Percentiles rank a stretch among this genome's conserved stretches.
Conservation (phyloP, 1,140 invertebrate species). For the Cydia splendana region DNA sequence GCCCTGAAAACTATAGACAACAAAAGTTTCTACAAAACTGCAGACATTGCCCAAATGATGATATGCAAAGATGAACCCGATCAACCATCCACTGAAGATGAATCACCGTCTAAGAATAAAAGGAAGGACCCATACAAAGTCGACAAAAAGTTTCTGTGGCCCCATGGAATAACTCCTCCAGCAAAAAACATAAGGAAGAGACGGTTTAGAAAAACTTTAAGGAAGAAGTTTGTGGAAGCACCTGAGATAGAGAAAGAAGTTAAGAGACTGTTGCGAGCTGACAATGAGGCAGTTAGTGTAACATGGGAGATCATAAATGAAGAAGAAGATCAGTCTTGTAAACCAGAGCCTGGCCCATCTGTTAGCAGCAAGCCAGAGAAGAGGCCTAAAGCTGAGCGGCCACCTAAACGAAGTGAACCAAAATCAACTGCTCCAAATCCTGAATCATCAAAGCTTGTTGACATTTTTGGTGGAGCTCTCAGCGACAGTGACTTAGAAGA, state of each 20-base stretch:
- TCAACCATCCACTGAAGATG: slow-evolving; percentile 87
- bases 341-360: slow-evolving; percentile 76
- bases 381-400: slow-evolving; percentile 52
- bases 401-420: slow-evolving; percentile 64
- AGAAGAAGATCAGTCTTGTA: slow-evolving; percentile 86
- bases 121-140: slow-evolving; percentile 95
- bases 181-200: slow-evolving; percentile 96
- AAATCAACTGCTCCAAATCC: slow-evolving; percentile 57
- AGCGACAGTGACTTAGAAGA: slow-evolving; percentile 91
- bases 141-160: slow-evolving; percentile 96
- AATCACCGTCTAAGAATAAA: slow-evolving; percentile 91
- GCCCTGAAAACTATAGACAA: slow-evolving; percentile 97
- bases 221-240: slow-evolving; percentile 98
- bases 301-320: slow-evolving; percentile 96
- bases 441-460: slow-evolving; percentile 76
- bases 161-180: slow-evolving; percentile 96
- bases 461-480: slow-evolving; percentile 93
- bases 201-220: slow-evolving; percentile 96
- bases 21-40: slow-evolving; percentile 98
- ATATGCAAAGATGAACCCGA: slow-evolving; percentile 94
- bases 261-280: slow-evolving; percentile 93
- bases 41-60: slow-evolving; percentile 96
- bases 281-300: slow-evolving; percentile 94
- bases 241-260: slow-evolving; percentile 99
- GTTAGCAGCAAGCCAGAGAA: slow-evolving; percentile 39